Percentiles rank a stretch among this genome's conserved stretches.
Evolutionary conservation across 2,888 invertebrate species (phyloP).

Genomic region (Cynaeus angustus): DNA sequence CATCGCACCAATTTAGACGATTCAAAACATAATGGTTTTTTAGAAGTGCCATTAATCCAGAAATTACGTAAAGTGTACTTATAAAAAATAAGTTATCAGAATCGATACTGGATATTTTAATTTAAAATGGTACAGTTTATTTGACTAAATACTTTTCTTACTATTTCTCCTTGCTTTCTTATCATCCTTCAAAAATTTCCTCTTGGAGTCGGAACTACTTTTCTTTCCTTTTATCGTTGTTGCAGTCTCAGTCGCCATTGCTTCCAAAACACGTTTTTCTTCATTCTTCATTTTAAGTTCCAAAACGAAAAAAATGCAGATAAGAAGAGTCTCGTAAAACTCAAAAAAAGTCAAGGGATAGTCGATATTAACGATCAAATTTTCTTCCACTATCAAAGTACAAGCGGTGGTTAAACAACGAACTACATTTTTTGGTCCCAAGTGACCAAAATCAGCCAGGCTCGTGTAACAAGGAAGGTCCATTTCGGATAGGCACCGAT

Average conservation of each 20-base stretch:
- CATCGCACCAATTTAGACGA: too few relatives aligned
- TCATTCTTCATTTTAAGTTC: constrained; percentile 36
- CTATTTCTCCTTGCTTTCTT: not conserved
- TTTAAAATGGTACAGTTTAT: too few relatives aligned
- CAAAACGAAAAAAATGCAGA: constrained; percentile 61
- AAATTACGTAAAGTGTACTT: too few relatives aligned
- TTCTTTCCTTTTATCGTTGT: not conserved
- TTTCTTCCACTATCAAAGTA: constrained; percentile 70
- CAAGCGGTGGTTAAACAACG: constrained; percentile 70
- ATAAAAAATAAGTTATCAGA: too few relatives aligned
- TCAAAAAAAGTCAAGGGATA: constrained; percentile 76
- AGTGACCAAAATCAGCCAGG: constrained; percentile 61
- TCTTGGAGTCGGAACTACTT: not conserved
- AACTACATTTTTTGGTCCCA: constrained; percentile 64
- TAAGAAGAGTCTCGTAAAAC: constrained; percentile 76
- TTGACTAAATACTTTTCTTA: too few relatives aligned
- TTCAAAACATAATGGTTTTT: too few relatives aligned
- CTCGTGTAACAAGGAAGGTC: constrained; percentile 50
- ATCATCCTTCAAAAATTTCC: not conserved
- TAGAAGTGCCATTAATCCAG: too few relatives aligned
- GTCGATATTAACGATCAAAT: constrained; percentile 72
- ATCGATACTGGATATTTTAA: too few relatives aligned
- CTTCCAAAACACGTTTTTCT: constrained; percentile 13
- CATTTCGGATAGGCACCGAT: not conserved
- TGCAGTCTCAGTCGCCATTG: not conserved